phyloP scores from a whole-genome alignment of 2,888 invertebrate genomes.

The Drosophila cracens region DNA sequence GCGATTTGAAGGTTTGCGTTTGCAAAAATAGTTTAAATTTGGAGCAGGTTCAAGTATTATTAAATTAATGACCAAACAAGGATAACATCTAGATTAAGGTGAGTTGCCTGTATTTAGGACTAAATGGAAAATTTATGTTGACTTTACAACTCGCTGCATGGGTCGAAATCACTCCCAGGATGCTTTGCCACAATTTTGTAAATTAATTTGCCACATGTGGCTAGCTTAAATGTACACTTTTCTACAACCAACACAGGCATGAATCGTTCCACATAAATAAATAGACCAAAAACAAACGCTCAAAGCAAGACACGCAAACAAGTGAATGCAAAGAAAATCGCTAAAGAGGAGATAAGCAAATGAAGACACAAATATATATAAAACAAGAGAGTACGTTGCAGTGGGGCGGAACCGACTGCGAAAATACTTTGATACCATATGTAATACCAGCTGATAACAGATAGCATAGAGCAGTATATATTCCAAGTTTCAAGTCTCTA shows the following conservation, averaged over 20 bases:
- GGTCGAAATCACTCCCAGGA: background rate
- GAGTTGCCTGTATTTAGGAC: background rate
- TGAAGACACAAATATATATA: background rate
- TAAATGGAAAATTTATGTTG: background rate
- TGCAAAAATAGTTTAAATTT: background rate
- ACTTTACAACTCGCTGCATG: background rate
- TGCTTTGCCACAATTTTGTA: background rate
- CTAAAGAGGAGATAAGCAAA: background rate
- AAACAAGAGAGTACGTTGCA: too few species aligned
- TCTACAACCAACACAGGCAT: background rate
- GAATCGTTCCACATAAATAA: background rate
- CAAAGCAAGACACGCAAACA: background rate
- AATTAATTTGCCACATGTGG: background rate
- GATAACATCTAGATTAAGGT: background rate
- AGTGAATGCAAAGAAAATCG: background rate
- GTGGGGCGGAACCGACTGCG: too few species aligned
- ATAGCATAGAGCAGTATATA: background rate
- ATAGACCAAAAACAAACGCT: background rate
- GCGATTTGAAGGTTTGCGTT: background rate
- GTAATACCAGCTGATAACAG: too few species aligned
- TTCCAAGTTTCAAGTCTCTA: background rate
- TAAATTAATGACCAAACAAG: background rate
- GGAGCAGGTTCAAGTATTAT: background rate
- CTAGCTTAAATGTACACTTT: background rate
- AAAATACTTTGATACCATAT: too few species aligned